A percentile compares a stretch with the other conserved stretches of the same genome.
Conservation (phyloP, 2,797 vertebrate species). For the Rhyacichthys aspro region DNA sequence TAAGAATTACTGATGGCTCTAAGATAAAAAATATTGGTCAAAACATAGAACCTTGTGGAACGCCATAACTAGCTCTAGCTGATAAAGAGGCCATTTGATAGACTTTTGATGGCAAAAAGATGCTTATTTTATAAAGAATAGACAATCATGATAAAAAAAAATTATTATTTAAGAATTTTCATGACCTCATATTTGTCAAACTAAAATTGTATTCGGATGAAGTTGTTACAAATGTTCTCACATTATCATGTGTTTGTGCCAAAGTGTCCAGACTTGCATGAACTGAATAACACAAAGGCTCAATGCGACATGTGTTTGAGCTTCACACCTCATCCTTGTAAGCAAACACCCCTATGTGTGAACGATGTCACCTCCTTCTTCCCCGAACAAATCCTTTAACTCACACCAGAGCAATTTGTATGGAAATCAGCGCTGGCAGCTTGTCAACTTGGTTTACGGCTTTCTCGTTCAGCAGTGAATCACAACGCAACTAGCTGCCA, state of each 20-base stretch:
- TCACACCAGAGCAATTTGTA: conserved; percentile 59
- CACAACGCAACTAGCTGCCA: conserved; percentile 45
- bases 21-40: neutral
- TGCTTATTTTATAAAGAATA: no score
- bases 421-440: conserved; percentile 59
- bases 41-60: neutral
- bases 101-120: no score
- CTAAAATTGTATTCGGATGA: no score
- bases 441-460: conserved; percentile 65
- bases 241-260: no score
- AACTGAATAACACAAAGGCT: conserved; percentile 14
- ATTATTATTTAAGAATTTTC: no score
- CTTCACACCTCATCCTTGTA: conserved; percentile 37
- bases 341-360: conserved; percentile 43
- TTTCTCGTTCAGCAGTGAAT: conserved; percentile 68
- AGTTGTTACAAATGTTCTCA: neutral
- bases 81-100: no score
- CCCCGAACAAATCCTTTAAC: conserved; percentile 41
- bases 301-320: conserved; percentile 17
- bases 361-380: conserved; percentile 46
- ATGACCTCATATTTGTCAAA: no score
- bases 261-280: conserved; percentile 7
- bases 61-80: neutral
- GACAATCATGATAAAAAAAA: no score
- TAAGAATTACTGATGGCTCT: neutral